Conservation (phyloP, 2,797 vertebrate genomes). For the Ataeniobius toweri region DNA sequence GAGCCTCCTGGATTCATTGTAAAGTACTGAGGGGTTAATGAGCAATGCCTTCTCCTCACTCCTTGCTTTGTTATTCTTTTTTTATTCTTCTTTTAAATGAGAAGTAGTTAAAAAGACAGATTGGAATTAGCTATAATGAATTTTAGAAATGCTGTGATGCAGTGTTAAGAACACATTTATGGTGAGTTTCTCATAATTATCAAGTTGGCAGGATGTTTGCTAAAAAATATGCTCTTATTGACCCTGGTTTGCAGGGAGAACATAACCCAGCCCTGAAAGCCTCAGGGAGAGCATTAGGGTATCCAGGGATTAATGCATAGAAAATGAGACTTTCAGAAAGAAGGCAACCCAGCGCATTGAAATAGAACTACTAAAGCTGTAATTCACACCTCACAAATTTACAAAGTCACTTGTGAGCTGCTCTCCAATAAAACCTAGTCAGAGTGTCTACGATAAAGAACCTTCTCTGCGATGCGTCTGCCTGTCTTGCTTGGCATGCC, state of each 20-base stretch:
- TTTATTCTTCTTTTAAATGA: conserved; percentile 88
- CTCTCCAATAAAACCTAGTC: conserved; percentile 48
- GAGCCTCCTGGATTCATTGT: conserved; percentile 88
- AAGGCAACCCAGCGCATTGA: background rate
- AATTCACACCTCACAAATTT: conserved; percentile 58
- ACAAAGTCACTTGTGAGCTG: conserved; percentile 49
- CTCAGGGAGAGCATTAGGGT: background rate
- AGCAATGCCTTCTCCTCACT: conserved; percentile 86
- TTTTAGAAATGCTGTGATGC: conserved; percentile 23
- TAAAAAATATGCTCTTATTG: conserved; percentile 12
- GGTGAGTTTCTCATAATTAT: conserved; percentile 21
- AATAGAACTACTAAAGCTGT: conserved; percentile 38
- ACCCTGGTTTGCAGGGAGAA: conserved; percentile 7
- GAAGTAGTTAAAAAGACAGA: conserved; percentile 82
- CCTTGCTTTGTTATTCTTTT: conserved; percentile 73
- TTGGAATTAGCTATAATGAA: conserved; percentile 76
- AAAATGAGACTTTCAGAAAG: background rate
- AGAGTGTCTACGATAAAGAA: conserved; percentile 49
- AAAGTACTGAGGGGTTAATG: conserved; percentile 95
- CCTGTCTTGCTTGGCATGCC: conserved; percentile 60
- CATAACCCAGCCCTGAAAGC: background rate
- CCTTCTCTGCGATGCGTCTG: conserved; percentile 42
- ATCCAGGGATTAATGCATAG: conserved; percentile 3
- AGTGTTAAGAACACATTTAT: conserved; percentile 37
- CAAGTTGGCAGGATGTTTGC: conserved; percentile 11